Conservation (phyloP, 2,113 vertebrate genomes). For the Ginglymostoma cirratum region DNA sequence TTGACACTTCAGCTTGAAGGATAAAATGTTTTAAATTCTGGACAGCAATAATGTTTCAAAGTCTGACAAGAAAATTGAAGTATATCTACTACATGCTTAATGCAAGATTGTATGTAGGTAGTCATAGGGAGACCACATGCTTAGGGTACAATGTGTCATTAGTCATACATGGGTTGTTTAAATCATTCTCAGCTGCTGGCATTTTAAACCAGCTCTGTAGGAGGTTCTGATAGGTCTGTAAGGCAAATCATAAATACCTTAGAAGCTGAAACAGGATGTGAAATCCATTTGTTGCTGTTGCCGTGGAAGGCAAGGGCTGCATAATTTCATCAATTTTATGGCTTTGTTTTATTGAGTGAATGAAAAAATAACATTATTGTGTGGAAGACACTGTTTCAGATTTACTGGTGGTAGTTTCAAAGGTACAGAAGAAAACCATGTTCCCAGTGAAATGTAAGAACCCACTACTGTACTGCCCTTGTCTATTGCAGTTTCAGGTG, state of each 20-base stretch:
- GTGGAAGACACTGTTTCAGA: conserved; percentile 11
- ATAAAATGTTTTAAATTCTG: conserved; percentile 1
- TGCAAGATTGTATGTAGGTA: neutral
- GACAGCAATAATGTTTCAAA: neutral
- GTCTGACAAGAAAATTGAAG: conserved; percentile 8
- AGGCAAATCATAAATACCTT: conserved; percentile 32
- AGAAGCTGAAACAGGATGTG: conserved; percentile 17
- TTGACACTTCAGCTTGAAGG: neutral
- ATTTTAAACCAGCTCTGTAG: neutral
- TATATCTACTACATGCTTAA: neutral
- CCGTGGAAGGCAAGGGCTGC: conserved; percentile 18
- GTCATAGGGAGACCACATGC: neutral
- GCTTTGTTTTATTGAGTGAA: conserved; percentile 22
- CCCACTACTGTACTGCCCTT: neutral
- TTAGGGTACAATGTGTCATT: conserved; percentile 7
- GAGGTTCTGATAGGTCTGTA: conserved; percentile 20
- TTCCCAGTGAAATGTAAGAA: neutral
- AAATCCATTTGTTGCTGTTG: conserved; percentile 10
- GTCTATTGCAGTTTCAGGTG: neutral
- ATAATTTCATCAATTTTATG: conserved; percentile 34
- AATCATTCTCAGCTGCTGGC: conserved; percentile 22
- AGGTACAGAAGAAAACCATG: conserved; percentile 19
- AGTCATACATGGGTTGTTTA: conserved; percentile 14
- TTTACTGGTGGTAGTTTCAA: conserved; percentile 18
- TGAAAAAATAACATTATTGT: conserved; percentile 12